Conservation (phyloP, 2,797 vertebrate species). For the Argyrosomus regius region DNA sequence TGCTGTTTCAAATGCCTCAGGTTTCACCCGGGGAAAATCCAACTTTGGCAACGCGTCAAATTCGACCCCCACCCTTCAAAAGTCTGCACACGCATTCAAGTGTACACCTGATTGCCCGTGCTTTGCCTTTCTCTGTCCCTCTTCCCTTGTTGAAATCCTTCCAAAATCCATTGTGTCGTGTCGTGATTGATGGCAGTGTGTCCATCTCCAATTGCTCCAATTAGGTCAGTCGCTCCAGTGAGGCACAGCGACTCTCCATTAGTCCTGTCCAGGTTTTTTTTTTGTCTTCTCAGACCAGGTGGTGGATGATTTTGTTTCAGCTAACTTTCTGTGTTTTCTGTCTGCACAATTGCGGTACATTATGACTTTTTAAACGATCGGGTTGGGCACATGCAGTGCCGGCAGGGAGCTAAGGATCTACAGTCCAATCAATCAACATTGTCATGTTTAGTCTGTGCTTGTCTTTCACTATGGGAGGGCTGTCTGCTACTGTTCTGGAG, state of each 20-base stretch:
- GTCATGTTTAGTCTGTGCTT: slow-evolving; percentile 68
- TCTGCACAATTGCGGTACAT: slow-evolving; percentile 54
- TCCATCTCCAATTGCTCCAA: slow-evolving; percentile 65
- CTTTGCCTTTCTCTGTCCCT: slow-evolving; percentile 41
- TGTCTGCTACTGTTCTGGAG: slow-evolving; percentile 48
- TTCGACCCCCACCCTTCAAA: slow-evolving; percentile 24
- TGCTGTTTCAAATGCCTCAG: slow-evolving; percentile 71
- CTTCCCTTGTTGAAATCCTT: slow-evolving; percentile 65
- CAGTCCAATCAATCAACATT: slow-evolving; percentile 66
- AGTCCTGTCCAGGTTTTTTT: slow-evolving; percentile 37
- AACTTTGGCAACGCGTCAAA: slow-evolving; percentile 59
- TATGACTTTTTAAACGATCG: slow-evolving; percentile 35
- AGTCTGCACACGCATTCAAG: slow-evolving; percentile 35
- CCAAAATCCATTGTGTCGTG: slow-evolving; percentile 53
- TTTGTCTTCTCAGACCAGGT: slow-evolving; percentile 50
- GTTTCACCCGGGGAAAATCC: slow-evolving; percentile 74
- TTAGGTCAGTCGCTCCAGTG: slow-evolving; percentile 66
- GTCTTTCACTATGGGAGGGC: slow-evolving; percentile 56
- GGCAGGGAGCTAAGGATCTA: slow-evolving; percentile 51
- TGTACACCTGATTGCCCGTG: slow-evolving; percentile 57
- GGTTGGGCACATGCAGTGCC: slow-evolving; percentile 26
- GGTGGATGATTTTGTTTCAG: slow-evolving; percentile 47
- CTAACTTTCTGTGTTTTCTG: slow-evolving; percentile 51
- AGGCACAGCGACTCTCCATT: slow-evolving; percentile 46
- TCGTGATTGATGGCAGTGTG: slow-evolving; percentile 63